phyloP scores from a whole-genome alignment of 64 coral and sea anemone genomes.

The Porites lutea region DNA sequence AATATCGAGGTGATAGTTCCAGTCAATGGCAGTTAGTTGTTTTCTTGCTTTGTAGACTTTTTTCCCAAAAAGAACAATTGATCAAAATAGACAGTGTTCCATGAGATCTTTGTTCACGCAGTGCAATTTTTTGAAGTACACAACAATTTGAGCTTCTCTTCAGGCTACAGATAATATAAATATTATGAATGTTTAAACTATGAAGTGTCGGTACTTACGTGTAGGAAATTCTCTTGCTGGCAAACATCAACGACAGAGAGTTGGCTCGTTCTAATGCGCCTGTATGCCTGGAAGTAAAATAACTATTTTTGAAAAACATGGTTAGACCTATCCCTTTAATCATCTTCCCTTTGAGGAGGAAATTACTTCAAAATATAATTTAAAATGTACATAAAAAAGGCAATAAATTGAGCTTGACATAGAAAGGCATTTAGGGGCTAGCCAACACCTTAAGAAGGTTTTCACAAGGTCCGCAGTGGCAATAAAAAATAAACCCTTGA shows the following conservation, averaged over 20 bases:
- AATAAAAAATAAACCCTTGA: not conserved
- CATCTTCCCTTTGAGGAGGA: conserved; percentile 4
- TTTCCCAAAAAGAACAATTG: conserved; percentile 2
- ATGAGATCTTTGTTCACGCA: too few species aligned
- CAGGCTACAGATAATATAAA: too few species aligned
- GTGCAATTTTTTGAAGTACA: too few species aligned
- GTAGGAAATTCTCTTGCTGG: conserved; percentile 20
- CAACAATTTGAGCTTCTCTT: too few species aligned
- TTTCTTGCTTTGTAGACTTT: conserved; percentile 52
- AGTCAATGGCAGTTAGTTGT: conserved; percentile 32
- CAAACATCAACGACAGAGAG: conserved; percentile 25
- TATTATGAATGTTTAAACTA: not conserved
- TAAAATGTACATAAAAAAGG: not conserved
- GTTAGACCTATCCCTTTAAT: conserved; percentile 9
- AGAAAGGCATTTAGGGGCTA: not conserved
- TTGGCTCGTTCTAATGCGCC: conserved; percentile 51
- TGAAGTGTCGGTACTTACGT: not conserved
- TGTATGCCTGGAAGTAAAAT: conserved; percentile 38
- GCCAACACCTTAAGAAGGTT: not conserved
- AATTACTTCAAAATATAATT: not conserved
- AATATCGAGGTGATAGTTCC: conserved; percentile 39
- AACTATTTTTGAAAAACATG: not conserved
- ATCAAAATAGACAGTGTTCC: not conserved
- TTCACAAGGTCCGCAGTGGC: not conserved
- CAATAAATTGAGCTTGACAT: not conserved